Conservation (phyloP, 2,113 vertebrate species). For the Lepus europaeus region DNA sequence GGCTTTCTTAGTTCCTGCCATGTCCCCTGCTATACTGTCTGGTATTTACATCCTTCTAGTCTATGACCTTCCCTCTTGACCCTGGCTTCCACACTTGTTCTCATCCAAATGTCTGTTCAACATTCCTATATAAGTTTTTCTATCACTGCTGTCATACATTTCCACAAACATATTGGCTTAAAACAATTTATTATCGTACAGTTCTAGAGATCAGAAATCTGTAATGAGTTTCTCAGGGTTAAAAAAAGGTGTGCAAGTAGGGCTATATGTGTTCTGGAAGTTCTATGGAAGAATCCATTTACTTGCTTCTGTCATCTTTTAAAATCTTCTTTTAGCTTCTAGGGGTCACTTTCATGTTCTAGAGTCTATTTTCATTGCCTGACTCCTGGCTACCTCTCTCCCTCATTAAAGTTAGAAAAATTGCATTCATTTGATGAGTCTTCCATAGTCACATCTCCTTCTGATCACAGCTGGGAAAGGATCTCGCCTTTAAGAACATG, state of each 20-base stretch:
- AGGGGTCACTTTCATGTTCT: neutral
- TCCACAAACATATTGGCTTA: neutral
- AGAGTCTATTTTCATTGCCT: neutral
- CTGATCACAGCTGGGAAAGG: neutral
- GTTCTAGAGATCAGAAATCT: constrained; percentile 15
- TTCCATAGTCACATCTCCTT: neutral
- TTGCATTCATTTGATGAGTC: neutral
- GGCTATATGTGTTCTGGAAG: neutral
- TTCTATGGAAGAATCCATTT: neutral
- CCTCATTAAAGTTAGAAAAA: neutral
- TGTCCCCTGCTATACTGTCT: constrained; percentile 32
- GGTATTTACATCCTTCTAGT: neutral
- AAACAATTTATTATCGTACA: constrained; percentile 28
- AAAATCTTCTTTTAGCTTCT: too few relatives aligned
- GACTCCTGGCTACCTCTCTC: neutral
- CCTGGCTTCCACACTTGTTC: constrained; percentile 13
- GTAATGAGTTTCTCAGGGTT: constrained; percentile 17
- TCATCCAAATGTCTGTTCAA: constrained; percentile 44
- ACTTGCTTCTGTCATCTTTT: neutral
- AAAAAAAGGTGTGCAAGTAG: neutral
- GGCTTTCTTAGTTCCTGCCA: neutral
- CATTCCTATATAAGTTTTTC: constrained; percentile 23
- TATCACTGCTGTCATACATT: neutral
- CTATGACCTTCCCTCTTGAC: neutral
- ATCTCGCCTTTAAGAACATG: constrained; percentile 4